Evolutionary conservation across 1,140 invertebrate species (phyloP).

Genomic region (Drosophila insularis): DNA sequence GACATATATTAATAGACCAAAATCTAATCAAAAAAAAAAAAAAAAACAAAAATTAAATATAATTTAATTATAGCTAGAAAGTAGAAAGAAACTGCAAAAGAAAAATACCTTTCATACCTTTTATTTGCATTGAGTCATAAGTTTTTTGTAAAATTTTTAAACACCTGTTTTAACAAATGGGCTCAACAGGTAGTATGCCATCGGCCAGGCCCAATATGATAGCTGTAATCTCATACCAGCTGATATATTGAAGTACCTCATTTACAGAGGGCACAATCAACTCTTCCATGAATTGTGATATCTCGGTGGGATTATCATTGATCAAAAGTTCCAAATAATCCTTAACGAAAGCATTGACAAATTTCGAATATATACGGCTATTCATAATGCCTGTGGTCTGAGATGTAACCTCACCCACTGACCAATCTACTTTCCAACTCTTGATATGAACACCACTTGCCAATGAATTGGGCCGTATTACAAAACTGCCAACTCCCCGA

Average conservation of each 20-base stretch:
- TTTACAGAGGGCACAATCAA: constrained; percentile 62
- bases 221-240: constrained; percentile 70
- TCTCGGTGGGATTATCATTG: constrained; percentile 61
- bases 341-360: constrained; percentile 58
- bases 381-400: constrained; percentile 61
- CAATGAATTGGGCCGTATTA: constrained; percentile 50
- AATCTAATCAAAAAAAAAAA: constrained; percentile 52
- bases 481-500: constrained; percentile 63
- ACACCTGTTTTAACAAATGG: constrained; percentile 62
- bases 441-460: constrained; percentile 42
- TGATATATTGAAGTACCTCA: constrained; percentile 56
- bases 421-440: constrained; percentile 60
- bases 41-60: constrained; percentile 21
- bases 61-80: constrained; percentile 1
- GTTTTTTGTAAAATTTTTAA: neutral
- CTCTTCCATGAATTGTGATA: constrained; percentile 57
- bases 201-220: constrained; percentile 62
- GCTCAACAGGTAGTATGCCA: constrained; percentile 61
- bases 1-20: constrained; percentile 9
- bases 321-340: constrained; percentile 64
- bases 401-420: constrained; percentile 54
- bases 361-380: constrained; percentile 45
- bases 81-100: neutral
- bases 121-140: neutral
- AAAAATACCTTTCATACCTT: neutral